Evolutionary conservation across 2,113 vertebrate species (phyloP).

Genomic region (Geothlypis trichas): DNA sequence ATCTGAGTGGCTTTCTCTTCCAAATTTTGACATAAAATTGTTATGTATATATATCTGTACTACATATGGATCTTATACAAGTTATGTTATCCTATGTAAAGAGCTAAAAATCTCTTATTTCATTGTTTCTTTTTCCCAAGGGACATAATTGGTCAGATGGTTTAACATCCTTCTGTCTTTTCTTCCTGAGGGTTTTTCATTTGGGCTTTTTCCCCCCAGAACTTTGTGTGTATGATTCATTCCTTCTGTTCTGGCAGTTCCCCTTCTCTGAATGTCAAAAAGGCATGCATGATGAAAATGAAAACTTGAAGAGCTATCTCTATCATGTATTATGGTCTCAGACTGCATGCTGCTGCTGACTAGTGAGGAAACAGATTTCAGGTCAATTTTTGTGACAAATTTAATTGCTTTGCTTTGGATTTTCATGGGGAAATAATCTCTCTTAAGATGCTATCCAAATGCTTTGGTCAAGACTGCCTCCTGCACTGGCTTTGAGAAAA

Average conservation of each 20-base stretch:
- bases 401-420: not conserved
- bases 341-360: not conserved
- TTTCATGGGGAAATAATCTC: not conserved
- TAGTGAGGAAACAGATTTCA: not conserved
- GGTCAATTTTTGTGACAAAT: not conserved
- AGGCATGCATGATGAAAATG: not conserved
- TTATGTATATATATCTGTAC: not conserved
- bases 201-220: not conserved
- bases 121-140: not conserved
- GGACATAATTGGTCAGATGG: not conserved
- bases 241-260: not conserved
- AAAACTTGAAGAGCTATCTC: not conserved
- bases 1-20: not conserved
- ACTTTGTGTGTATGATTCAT: not conserved
- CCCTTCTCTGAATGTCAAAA: not conserved
- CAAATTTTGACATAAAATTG: not conserved
- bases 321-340: not conserved
- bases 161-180: not conserved
- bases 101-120: not conserved
- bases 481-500: not conserved
- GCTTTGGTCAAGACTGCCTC: not conserved
- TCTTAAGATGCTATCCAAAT: not conserved
- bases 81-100: not conserved
- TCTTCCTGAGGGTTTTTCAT: fast-evolving
- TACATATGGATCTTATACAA: not conserved